Conservation (phyloP, 2,888 invertebrate species). For the Branchellion lobata region DNA sequence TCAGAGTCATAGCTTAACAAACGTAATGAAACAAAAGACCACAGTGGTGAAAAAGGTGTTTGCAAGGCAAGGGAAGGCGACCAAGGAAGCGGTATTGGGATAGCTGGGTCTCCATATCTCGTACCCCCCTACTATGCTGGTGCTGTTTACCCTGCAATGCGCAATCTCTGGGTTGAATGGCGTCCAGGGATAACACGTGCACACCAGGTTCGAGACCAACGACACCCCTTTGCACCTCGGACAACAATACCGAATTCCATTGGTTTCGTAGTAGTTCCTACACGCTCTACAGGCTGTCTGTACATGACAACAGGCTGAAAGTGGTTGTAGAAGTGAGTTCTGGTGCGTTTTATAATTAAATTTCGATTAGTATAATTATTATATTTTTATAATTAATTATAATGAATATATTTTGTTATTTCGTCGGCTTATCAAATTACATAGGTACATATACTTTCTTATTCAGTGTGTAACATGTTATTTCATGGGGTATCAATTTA, state of each 20-base stretch:
- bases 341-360: background rate
- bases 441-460: too few relatives aligned
- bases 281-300: slow-evolving; percentile 40
- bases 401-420: too few relatives aligned
- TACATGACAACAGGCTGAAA: slow-evolving; percentile 45
- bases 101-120: slow-evolving; percentile 44
- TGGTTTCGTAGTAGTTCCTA: slow-evolving; percentile 36
- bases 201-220: slow-evolving; percentile 44
- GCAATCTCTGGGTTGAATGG: background rate
- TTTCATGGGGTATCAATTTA: too few relatives aligned
- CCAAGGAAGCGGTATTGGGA: background rate
- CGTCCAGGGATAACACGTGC: slow-evolving; percentile 30
- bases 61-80: too few relatives aligned
- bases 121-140: slow-evolving; percentile 45
- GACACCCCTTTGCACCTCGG: slow-evolving; percentile 39
- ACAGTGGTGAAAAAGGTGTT: too few relatives aligned
- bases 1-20: too few relatives aligned
- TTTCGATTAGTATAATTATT: background rate
- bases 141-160: slow-evolving; percentile 42
- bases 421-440: too few relatives aligned
- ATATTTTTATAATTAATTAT: background rate
- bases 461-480: too few relatives aligned
- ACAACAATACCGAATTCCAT: slow-evolving; percentile 45
- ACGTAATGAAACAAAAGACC: too few relatives aligned
- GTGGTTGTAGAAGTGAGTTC: background rate